Evolutionary conservation across 2,113 vertebrate species (phyloP), one percentile per base, ranked within the genome.

Genomic region (Nibea albiflora): DNA sequence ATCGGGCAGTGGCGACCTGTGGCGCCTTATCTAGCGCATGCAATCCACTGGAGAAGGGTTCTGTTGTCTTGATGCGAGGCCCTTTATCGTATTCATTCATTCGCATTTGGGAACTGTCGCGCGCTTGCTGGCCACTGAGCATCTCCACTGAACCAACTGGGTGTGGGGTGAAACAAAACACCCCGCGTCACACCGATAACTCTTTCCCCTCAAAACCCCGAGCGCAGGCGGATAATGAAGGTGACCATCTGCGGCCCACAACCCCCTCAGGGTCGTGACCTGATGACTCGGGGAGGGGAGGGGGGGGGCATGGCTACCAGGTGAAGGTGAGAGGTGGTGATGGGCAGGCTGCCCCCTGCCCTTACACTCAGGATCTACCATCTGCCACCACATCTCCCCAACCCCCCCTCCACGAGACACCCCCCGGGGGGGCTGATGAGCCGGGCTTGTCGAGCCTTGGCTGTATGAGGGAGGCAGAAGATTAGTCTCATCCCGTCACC

Each of bases 281-380:
- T 90, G 6, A 39, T 86, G 93, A 93, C 74, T 63, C 0, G 84
- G 1, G 86, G 86, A 5, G 31, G 91, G 85, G 92, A 88, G 88
- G 71, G 74, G 74, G 31, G 73, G 73, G 80, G 78, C 79, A 64
- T 70, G 86, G 90, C 92, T 76, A 93, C 92, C 94, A 95, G 96
- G 94, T 96, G 94, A 87, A 94, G 65, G 46, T 93, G 91, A 90
- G 80, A 81, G 85, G 92, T 91, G 85, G 86, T 76, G 81, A 82
- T 73, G 76, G 76, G 76, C 83, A 80, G 90, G 10, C 86, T 53
- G 78, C 88, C 85, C 88, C 91, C 87, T 85, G 90, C 81, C 85
- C 90, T 85, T 74, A 83, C 78, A 86, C 88, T 90, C 92, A 77
- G 88, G 67, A 82, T 81, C 87, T 52, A 82, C 95, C 96, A 97